Percentiles rank a stretch among this genome's conserved stretches.
Conservation (phyloP, 1,140 invertebrate genomes). For the Atta cephalotes region DNA sequence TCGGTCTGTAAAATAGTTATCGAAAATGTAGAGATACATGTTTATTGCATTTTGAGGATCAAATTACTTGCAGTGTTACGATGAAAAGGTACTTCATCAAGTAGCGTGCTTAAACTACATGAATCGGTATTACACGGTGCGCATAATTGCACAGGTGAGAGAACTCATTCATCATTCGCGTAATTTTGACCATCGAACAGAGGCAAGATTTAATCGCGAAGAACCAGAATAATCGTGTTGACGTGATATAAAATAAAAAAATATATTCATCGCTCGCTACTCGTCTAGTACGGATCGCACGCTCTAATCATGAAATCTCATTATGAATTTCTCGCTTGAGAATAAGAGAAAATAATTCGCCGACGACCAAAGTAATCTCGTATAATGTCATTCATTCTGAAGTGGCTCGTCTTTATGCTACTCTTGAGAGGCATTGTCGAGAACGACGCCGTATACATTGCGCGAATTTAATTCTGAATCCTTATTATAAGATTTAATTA, state of each 20-base stretch:
- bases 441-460: constrained; percentile 20
- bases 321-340: constrained; percentile 30
- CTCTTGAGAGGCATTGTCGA: constrained; percentile 45
- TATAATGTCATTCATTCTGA: constrained; percentile 50
- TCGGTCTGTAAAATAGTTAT: not conserved
- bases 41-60: not conserved
- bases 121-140: constrained; percentile 16
- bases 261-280: constrained; percentile 10
- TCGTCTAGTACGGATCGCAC: not conserved
- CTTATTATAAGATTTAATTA: constrained; percentile 58
- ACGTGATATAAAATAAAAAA: not conserved
- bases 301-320: constrained; percentile 45
- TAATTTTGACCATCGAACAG: constrained; percentile 20
- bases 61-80: not conserved
- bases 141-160: constrained; percentile 33
- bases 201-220: constrained; percentile 3
- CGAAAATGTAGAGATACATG: not conserved
- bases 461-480: constrained; percentile 50
- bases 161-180: constrained; percentile 29
- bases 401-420: constrained; percentile 53
- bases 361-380: constrained; percentile 53
- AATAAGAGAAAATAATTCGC: constrained; percentile 46
- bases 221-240: not conserved
- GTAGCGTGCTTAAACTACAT: constrained; percentile 20
- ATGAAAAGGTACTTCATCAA: constrained; percentile 1